Percentiles rank a stretch among this genome's conserved stretches.
These are phyloP conservation scores for Mus musculus DNA, from an alignment of 2,113 vertebrate species.

Conservation along the genomic window GRCm39 chr5:22318001-22318500, in stretches of 20 bases:
- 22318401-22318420: slow-evolving; percentile 12
- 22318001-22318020: too few relatives aligned
- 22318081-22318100: not conserved
- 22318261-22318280: not conserved
- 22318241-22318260: not conserved
- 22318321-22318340: not conserved
- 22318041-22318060: too few relatives aligned
- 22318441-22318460: not conserved
- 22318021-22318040: too few relatives aligned
- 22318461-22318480: not conserved
- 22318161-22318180: slow-evolving; percentile 3
- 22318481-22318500: not conserved
- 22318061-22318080: too few relatives aligned
- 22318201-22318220: not conserved
- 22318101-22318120: not conserved
- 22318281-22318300: not conserved
- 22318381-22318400: not conserved
- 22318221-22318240: not conserved
- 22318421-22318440: too few relatives aligned
- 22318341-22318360: not conserved
- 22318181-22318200: not conserved
- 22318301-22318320: not conserved
- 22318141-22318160: not conserved
- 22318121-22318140: not conserved
- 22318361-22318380: not conserved